These are phyloP conservation scores for Lepidothrix coronata DNA, from an alignment of 2,113 vertebrate species.

Conservation along the genomic window DNA sequence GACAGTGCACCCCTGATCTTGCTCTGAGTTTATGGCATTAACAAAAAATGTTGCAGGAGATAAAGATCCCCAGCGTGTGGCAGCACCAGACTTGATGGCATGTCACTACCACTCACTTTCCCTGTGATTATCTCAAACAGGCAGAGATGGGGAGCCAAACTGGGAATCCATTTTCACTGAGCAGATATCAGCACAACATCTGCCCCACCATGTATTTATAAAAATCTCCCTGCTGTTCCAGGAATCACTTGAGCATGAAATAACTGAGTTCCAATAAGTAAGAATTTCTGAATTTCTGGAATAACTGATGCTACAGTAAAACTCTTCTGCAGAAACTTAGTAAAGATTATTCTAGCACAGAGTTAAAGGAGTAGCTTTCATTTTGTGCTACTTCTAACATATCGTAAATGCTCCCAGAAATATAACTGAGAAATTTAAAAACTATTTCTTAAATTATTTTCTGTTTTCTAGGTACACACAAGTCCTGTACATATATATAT, in stretches of 20 bases:
- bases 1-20: background rate
- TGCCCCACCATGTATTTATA: slow-evolving; percentile 3
- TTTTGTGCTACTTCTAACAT: background rate
- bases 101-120: background rate
- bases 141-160: background rate
- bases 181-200: background rate
- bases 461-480: background rate
- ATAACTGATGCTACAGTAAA: background rate
- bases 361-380: background rate
- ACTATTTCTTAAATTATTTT: background rate
- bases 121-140: background rate
- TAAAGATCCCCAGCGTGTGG: slow-evolving; percentile 1
- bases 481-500: background rate
- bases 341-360: background rate
- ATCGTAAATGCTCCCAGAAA: background rate
- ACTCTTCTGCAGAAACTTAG: background rate
- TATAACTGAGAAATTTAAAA: background rate
- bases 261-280: background rate
- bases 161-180: background rate
- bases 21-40: background rate
- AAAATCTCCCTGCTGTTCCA: slow-evolving; percentile 25
- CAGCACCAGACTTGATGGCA: slow-evolving; percentile 2
- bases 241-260: slow-evolving; percentile 12
- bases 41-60: background rate
- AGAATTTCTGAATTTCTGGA: slow-evolving; percentile 33